Conservation (phyloP, 2,888 invertebrate genomes). For the Stenichneumon culpator region DNA sequence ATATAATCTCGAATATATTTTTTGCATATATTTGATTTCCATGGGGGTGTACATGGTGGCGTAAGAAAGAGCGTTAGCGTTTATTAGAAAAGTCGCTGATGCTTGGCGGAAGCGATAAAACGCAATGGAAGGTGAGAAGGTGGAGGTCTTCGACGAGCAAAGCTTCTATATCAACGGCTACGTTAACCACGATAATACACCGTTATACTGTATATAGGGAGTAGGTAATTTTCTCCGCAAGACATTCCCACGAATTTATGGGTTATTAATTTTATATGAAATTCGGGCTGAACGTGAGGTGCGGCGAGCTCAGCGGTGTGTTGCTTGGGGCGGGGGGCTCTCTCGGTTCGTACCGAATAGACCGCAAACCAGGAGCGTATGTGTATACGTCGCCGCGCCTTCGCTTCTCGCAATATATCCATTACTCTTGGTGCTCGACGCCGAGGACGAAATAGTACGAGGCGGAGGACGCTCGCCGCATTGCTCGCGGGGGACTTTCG, state of each 20-base stretch:
- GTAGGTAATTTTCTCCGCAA: conserved; percentile 75
- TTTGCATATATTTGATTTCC: too few relatives aligned
- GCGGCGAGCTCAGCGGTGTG: conserved; percentile 2
- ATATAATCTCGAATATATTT: too few relatives aligned
- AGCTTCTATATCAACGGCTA: conserved; percentile 30
- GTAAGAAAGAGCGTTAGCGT: neutral
- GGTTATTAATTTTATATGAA: conserved; percentile 80
- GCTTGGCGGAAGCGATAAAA: conserved; percentile 53
- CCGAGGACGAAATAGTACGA: conserved; percentile 13
- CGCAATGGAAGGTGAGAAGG: conserved; percentile 26
- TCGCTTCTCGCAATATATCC: conserved; percentile 71
- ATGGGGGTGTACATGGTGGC: neutral
- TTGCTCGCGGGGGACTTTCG: conserved; percentile 34
- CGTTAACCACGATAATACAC: conserved; percentile 26
- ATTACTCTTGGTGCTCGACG: conserved; percentile 65
- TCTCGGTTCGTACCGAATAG: conserved; percentile 11
- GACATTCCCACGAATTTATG: conserved; percentile 77
- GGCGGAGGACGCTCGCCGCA: conserved; percentile 17
- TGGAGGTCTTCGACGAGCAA: conserved; percentile 26
- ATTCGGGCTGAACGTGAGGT: conserved; percentile 38
- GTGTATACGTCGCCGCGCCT: conserved; percentile 54
- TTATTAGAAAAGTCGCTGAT: conserved; percentile 38
- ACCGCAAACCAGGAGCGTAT: conserved; percentile 61
- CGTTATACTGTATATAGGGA: conserved; percentile 66
- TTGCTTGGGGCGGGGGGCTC: neutral